A percentile compares a stretch with the other conserved stretches of the same genome.
phyloP scores from a whole-genome alignment of 35 echinoderm and acorn worm genomes.

The Chiridota heheva region DNA sequence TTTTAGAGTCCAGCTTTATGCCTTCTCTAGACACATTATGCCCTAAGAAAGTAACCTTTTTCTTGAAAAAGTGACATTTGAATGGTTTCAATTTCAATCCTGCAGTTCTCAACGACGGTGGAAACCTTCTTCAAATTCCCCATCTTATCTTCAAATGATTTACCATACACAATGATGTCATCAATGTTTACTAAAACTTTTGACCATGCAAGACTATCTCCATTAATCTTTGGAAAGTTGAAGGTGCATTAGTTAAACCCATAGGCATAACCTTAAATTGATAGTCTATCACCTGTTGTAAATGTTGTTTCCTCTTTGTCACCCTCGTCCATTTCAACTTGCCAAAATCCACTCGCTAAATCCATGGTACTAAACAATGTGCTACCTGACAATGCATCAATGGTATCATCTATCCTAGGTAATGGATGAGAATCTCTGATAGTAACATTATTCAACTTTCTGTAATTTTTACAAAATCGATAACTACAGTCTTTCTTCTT shows the following conservation, averaged over 20 bases:
- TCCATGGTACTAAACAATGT: conserved; percentile 30
- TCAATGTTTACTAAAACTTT: conserved; percentile 41
- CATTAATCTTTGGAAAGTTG: conserved; percentile 59
- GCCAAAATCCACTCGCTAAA: conserved; percentile 26
- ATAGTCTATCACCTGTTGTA: conserved; percentile 22
- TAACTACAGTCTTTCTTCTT: conserved; percentile 14
- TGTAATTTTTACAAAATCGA: conserved; percentile 56
- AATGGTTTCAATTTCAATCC: conserved; percentile 54
- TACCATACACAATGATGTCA: conserved; percentile 39
- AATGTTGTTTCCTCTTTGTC: conserved; percentile 41
- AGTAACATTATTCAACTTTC: conserved; percentile 40
- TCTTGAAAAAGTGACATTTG: conserved; percentile 58
- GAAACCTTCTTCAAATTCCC: conserved; percentile 49
- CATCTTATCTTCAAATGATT: conserved; percentile 44
- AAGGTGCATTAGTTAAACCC: conserved; percentile 21
- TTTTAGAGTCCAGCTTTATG: conserved; percentile 47
- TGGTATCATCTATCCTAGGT: conserved; percentile 45
- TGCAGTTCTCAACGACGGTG: conserved; percentile 4
- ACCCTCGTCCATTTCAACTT: conserved; percentile 20
- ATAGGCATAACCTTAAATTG: conserved; percentile 26
- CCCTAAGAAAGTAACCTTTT: conserved; percentile 47
- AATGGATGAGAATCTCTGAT: conserved; percentile 40
- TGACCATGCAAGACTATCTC: conserved; percentile 50
- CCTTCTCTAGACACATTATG: conserved; percentile 54
- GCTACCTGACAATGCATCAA: conserved; percentile 2